A percentile compares a stretch with the other conserved stretches of the same genome.
Evolutionary conservation across 2,113 vertebrate genomes (phyloP).

Genomic region (Reinhardtius hippoglossoides): DNA sequence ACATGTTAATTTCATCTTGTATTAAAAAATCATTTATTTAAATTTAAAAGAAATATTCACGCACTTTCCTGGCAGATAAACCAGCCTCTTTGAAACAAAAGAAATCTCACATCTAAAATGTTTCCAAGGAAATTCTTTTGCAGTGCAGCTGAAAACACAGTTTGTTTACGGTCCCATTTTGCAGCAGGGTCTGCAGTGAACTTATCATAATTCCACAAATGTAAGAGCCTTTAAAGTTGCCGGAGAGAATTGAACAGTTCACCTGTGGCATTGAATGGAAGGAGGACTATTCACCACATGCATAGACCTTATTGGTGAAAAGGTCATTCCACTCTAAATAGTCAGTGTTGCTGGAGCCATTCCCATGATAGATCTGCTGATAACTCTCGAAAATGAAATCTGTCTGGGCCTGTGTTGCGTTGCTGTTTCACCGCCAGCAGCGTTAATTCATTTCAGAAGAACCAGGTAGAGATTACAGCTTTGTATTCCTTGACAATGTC

Average conservation of each 20-base stretch:
- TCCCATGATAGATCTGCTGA: slow-evolving; percentile 66
- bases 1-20: no score
- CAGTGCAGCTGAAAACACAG: background rate
- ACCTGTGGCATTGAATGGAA: slow-evolving; percentile 54
- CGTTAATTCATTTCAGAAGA: slow-evolving; percentile 77
- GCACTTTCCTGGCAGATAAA: no score
- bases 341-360: slow-evolving; percentile 55
- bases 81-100: background rate
- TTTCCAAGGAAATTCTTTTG: background rate
- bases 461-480: slow-evolving; percentile 72
- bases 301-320: slow-evolving; percentile 58
- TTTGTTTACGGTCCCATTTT: slow-evolving; percentile 9
- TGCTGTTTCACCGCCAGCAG: slow-evolving; percentile 60
- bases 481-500: slow-evolving; percentile 79
- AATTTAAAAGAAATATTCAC: background rate
- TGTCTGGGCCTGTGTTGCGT: slow-evolving; percentile 66
- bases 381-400: slow-evolving; percentile 71
- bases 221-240: slow-evolving; percentile 37
- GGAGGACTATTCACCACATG: slow-evolving; percentile 58
- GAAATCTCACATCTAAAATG: background rate
- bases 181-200: slow-evolving; percentile 11
- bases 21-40: no score
- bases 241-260: slow-evolving; percentile 33
- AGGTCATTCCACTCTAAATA: slow-evolving; percentile 69
- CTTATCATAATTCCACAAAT: slow-evolving; percentile 41